These are phyloP conservation scores for Poeciliopsis paucimaculata DNA, from an alignment of 2,797 vertebrate species.

Conservation along the genomic window DNA sequence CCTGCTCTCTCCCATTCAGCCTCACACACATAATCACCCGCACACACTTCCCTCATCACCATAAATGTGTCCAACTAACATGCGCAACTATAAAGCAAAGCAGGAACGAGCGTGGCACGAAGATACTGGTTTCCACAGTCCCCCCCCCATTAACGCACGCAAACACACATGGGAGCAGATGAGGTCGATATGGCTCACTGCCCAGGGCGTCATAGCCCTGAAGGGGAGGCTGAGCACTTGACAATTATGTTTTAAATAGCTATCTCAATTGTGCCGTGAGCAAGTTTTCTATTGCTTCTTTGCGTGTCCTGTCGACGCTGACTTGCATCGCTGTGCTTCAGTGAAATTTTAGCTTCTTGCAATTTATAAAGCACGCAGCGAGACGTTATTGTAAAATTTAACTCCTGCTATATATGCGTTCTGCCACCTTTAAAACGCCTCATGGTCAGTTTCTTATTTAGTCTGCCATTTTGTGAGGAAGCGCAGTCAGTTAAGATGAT, in stretches of 20 bases:
- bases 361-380: background rate
- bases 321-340: background rate
- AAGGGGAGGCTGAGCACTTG: background rate
- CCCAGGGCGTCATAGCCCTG: background rate
- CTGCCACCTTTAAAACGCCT: background rate
- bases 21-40: constrained; percentile 47
- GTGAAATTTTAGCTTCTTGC: background rate
- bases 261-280: background rate
- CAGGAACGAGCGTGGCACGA: constrained; percentile 66
- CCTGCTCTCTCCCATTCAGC: constrained; percentile 60
- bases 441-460: background rate
- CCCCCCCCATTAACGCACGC: constrained; percentile 39
- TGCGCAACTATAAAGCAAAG: constrained; percentile 64
- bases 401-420: background rate
- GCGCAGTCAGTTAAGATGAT: background rate
- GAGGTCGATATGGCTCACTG: background rate
- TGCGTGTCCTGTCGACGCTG: background rate
- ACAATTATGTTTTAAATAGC: background rate
- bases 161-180: constrained; percentile 1
- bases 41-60: constrained; percentile 41
- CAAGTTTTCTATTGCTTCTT: background rate
- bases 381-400: background rate
- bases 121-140: constrained; percentile 45
- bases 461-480: background rate
- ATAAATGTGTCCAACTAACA: constrained; percentile 32